Evolutionary conservation across 1,140 invertebrate species (phyloP), one percentile per base, ranked within the genome.

Genomic region (Brachionus paranguensis): DNA sequence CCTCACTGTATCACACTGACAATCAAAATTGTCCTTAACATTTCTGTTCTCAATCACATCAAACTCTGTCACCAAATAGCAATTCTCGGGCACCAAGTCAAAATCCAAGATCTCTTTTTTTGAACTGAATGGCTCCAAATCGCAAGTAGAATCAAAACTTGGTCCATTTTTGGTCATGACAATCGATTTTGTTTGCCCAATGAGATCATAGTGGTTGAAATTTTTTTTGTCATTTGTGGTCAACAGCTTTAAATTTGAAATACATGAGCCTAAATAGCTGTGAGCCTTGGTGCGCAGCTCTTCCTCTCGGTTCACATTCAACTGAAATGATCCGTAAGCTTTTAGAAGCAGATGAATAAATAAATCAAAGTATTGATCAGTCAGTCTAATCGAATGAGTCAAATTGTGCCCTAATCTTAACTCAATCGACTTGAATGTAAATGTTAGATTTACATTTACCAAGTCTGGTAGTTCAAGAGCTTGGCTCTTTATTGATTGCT

Each of bases 391-490:
- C 12, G 27, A 50, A 50, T 76, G 33, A 3, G 43, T 24, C 27
- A 10, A 33, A 50, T 50, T 76, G 10, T 47, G 20, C 24, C 27
- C 17, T 7, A 76, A 12, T 53, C 72, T 47, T 24, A 76, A 10
- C 17, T 76, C 72, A 50, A 76, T 76, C 20, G 72, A 76, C 24
- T 76, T 50, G 50, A 50, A 76, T 29, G 72, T 50, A 76, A 76
- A 76, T 20, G 72, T 76, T 27, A 76, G 24, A 50, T 76, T 76
- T 20, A 76, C 43, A 12, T 72, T 72, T 17, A 41, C 12, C 33
- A 43, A 43, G 8, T 72, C 17, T 4, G 12, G 12, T 20, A 41
- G 17, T 11, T 43, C 17, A 12, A 72, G 12, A 20, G 68, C n/a
- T 11, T 72, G 27, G 8, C 12, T 72, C 43, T 72, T 72, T 11